Percentiles rank a stretch among this genome's conserved stretches.
Evolutionary conservation across 2,888 invertebrate genomes (phyloP).

Genomic region (Apocheima hispidaria): DNA sequence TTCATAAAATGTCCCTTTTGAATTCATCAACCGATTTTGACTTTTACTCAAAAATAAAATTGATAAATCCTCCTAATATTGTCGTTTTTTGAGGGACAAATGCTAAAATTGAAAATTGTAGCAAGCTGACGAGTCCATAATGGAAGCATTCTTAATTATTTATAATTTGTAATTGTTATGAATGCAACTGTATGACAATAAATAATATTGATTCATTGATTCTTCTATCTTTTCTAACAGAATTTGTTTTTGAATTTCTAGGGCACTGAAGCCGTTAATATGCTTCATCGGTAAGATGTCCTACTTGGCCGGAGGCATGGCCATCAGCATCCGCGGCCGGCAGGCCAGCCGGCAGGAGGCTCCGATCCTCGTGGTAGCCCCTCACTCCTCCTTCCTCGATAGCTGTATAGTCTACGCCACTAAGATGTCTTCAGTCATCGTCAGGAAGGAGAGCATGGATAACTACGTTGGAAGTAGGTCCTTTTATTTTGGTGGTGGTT

Average conservation of each 20-base stretch:
- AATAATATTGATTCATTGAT: too few species aligned
- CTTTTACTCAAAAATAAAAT: too few species aligned
- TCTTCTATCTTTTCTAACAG: slow-evolving; percentile 18
- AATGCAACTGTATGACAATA: too few species aligned
- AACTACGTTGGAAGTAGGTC: slow-evolving; percentile 95
- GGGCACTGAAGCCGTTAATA: slow-evolving; percentile 88
- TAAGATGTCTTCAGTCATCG: slow-evolving; percentile 93
- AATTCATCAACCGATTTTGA: too few species aligned
- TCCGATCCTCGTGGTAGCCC: slow-evolving; percentile 94
- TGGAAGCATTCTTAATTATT: neutral
- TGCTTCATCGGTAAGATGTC: slow-evolving; percentile 91
- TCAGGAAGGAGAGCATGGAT: slow-evolving; percentile 92
- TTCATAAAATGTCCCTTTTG: too few species aligned
- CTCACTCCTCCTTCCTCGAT: slow-evolving; percentile 96
- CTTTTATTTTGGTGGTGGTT: slow-evolving; percentile 53
- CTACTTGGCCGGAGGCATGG: slow-evolving; percentile 92
- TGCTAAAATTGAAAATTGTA: too few species aligned
- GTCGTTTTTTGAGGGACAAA: too few species aligned
- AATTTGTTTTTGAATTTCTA: slow-evolving; percentile 54
- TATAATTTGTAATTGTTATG: too few species aligned
- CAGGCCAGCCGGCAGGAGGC: slow-evolving; percentile 92
- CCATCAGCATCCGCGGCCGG: slow-evolving; percentile 90
- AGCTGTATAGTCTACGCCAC: slow-evolving; percentile 94
- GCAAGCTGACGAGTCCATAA: too few species aligned
- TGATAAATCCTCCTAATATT: too few species aligned